These are phyloP conservation scores for Vulpes vulpes DNA, from an alignment of 2,113 vertebrate species.

Conservation along the genomic window DNA sequence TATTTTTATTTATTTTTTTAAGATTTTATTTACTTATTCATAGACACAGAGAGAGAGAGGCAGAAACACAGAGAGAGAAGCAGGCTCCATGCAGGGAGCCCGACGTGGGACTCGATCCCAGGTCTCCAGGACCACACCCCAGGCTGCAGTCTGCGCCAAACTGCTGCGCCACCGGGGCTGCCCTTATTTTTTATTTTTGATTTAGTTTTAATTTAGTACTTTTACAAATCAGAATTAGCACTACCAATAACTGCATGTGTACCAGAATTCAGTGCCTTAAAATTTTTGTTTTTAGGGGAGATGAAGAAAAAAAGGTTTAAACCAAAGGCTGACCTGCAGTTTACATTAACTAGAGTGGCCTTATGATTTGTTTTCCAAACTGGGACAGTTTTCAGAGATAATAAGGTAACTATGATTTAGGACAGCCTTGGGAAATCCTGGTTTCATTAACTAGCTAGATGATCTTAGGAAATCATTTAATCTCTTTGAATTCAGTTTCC, in stretches of 20 bases:
- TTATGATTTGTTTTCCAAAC: slow-evolving; percentile 3
- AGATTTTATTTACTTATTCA: no score
- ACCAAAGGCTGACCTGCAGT: not conserved
- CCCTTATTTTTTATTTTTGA: not conserved
- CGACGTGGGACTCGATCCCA: no score
- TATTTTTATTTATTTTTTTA: no score
- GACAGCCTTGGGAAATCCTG: not conserved
- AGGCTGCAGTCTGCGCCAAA: no score
- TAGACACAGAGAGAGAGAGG: no score
- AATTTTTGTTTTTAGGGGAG: not conserved
- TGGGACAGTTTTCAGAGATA: not conserved
- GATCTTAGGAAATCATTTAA: not conserved
- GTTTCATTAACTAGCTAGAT: not conserved
- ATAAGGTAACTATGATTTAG: not conserved
- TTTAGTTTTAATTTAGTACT: not conserved
- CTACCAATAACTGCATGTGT: not conserved
- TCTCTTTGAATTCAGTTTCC: not conserved
- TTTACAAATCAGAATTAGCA: not conserved
- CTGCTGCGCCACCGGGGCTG: no score
- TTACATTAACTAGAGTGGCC: not conserved
- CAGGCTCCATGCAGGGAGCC: no score
- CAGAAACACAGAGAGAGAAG: no score
- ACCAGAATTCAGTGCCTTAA: not conserved
- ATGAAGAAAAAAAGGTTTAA: not conserved
- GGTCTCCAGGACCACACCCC: no score